Conservation (phyloP, 2,888 invertebrate genomes). For the Andrena bicolor region DNA sequence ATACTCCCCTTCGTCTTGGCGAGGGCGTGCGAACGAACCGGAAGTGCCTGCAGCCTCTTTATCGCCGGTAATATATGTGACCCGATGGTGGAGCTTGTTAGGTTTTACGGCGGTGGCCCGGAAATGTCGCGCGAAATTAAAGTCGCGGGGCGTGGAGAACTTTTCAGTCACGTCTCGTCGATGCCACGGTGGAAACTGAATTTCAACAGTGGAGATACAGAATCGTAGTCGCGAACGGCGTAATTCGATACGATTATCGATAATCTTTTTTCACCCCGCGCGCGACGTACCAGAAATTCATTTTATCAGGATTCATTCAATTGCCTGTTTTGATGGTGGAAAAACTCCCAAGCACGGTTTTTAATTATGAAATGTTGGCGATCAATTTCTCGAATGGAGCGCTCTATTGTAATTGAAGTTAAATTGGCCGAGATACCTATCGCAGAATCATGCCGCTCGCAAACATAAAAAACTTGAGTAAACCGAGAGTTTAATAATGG, state of each 20-base stretch:
- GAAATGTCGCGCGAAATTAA: conserved; percentile 27
- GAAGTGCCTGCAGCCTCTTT: conserved; percentile 2
- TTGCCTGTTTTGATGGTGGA: not conserved
- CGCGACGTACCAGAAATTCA: conserved; percentile 6
- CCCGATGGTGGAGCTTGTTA: conserved; percentile 19
- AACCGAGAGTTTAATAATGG: not conserved
- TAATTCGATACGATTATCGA: not conserved
- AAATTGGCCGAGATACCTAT: not conserved
- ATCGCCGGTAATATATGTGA: conserved; percentile 17
- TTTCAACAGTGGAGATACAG: not conserved
- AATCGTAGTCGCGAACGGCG: not conserved
- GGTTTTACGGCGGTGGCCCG: conserved; percentile 8
- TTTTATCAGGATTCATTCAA: conserved; percentile 18
- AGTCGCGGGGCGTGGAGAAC: not conserved
- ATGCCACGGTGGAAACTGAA: not conserved
- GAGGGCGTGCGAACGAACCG: not conserved
- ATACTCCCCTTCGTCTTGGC: not conserved
- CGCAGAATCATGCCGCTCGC: conserved; percentile 1
- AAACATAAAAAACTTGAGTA: not conserved
- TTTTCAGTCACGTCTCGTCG: not conserved
- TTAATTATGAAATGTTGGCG: conserved; percentile 26
- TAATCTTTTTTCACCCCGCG: too few species aligned
- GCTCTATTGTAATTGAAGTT: conserved; percentile 5
- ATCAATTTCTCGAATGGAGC: conserved; percentile 27
- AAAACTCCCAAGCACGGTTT: conserved; percentile 7